phyloP scores from a whole-genome alignment of 2,888 invertebrate genomes.

The Melanchra persicariae region DNA sequence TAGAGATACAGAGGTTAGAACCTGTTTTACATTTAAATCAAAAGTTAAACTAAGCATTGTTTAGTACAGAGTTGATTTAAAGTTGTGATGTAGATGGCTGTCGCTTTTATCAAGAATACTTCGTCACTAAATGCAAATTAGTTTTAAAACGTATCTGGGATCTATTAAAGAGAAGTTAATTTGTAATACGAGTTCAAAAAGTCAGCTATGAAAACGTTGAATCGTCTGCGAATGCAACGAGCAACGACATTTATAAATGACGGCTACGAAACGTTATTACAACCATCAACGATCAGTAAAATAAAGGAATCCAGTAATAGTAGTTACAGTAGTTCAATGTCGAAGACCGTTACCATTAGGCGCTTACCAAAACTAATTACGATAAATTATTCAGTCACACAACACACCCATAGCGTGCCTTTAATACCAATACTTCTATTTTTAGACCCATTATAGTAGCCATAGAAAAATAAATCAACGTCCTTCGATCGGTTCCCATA shows the following conservation, averaged over 20 bases:
- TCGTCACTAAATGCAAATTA: not conserved
- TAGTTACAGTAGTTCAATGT: slow-evolving; percentile 17
- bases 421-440: slow-evolving; percentile 48
- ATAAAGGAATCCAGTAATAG: not conserved
- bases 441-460: slow-evolving; percentile 53
- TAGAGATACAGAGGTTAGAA: slow-evolving; percentile 23
- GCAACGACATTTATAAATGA: no score
- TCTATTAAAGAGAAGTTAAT: not conserved
- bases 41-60: slow-evolving; percentile 18
- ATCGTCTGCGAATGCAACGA: not conserved
- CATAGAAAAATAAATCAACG: slow-evolving; percentile 57
- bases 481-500: slow-evolving; percentile 67
- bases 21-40: slow-evolving; percentile 51
- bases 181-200: not conserved
- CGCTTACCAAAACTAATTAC: slow-evolving; percentile 49
- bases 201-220: not conserved
- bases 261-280: not conserved
- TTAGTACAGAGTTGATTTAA: slow-evolving; percentile 2
- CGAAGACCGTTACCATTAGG: slow-evolving; percentile 25
- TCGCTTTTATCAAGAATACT: not conserved
- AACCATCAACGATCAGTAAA: not conserved
- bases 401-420: slow-evolving; percentile 46
- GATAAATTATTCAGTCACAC: slow-evolving; percentile 48
- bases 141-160: not conserved
- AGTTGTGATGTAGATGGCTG: not conserved